These are phyloP conservation scores for Temnothorax ravouxi DNA, from an alignment of 2,888 invertebrate genomes.

Conservation along the genomic window DNA sequence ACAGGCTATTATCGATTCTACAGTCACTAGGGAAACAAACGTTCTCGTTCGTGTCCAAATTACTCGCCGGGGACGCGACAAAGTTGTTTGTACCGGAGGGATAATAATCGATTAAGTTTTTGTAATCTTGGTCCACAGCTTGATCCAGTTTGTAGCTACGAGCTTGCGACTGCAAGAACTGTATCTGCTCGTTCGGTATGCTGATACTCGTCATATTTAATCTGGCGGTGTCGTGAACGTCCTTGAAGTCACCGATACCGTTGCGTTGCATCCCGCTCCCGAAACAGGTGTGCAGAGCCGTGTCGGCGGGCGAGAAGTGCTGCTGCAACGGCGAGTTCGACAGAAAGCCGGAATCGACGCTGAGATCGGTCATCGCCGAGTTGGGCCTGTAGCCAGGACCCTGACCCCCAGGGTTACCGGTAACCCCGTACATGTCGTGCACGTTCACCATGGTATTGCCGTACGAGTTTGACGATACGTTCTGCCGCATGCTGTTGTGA, in stretches of 20 bases:
- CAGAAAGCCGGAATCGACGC: constrained; percentile 82
- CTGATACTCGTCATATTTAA: constrained; percentile 74
- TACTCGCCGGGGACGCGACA: constrained; percentile 72
- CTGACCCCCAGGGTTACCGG: constrained; percentile 64
- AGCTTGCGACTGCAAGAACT: constrained; percentile 73
- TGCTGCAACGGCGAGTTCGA: constrained; percentile 83
- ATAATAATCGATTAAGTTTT: constrained; percentile 79
- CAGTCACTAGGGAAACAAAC: constrained; percentile 75
- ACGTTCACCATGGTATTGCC: constrained; percentile 77
- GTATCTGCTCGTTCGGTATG: constrained; percentile 77
- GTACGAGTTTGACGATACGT: constrained; percentile 73
- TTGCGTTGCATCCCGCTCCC: constrained; percentile 78
- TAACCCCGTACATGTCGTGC: constrained; percentile 81
- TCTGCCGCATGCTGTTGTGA: constrained; percentile 75
- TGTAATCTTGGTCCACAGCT: constrained; percentile 80
- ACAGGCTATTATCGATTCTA: constrained; percentile 80
- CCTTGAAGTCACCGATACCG: constrained; percentile 81
- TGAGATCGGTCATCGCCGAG: constrained; percentile 83
- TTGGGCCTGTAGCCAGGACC: constrained; percentile 78
- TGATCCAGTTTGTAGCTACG: constrained; percentile 80
- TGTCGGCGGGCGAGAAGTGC: constrained; percentile 83
- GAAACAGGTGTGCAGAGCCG: constrained; percentile 80
- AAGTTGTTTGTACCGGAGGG: constrained; percentile 76
- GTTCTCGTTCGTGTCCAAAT: constrained; percentile 75
- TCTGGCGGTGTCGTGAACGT: constrained; percentile 78